Percentiles rank a stretch among this genome's conserved stretches.
Conservation (phyloP, 2,797 vertebrate species). For the Karalla daura region DNA sequence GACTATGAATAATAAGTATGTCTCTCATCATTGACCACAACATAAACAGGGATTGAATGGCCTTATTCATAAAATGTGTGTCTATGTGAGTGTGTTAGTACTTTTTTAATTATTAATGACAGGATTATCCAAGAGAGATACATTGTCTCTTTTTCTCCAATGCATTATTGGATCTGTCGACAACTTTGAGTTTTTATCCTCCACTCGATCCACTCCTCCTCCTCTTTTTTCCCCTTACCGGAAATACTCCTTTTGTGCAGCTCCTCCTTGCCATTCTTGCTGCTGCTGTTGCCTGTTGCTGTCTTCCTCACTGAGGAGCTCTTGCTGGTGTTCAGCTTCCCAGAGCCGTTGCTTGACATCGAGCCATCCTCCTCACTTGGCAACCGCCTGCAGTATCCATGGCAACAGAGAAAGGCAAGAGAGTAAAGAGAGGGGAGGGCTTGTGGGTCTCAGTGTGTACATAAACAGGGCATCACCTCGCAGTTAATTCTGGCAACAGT, state of each 20-base stretch:
- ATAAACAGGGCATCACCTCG: constrained; percentile 42
- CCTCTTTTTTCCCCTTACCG: constrained; percentile 54
- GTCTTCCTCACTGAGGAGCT: constrained; percentile 90
- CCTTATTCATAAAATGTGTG: too few species aligned
- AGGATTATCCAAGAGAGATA: neutral
- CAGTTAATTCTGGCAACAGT: constrained; percentile 15
- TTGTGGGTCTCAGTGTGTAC: constrained; percentile 46
- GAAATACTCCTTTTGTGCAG: constrained; percentile 86
- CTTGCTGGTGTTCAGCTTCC: constrained; percentile 91
- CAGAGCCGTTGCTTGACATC: constrained; percentile 93
- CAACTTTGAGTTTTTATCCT: neutral
- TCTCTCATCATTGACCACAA: constrained; percentile 32
- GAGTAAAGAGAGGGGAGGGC: constrained; percentile 15
- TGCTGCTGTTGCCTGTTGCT: constrained; percentile 75
- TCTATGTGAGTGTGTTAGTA: too few species aligned
- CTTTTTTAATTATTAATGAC: constrained; percentile 4
- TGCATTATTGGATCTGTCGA: neutral
- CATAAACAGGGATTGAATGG: too few species aligned
- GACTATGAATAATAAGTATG: neutral
- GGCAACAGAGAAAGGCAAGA: constrained; percentile 85
- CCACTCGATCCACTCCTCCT: neutral
- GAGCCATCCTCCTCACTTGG: constrained; percentile 93
- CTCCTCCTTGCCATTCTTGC: constrained; percentile 91
- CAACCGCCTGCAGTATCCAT: constrained; percentile 94
- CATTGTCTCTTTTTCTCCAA: neutral